Base-by-base conservation (phyloP, 2,797 vertebrate genomes). In the Eulemur albifrons region DNA sequence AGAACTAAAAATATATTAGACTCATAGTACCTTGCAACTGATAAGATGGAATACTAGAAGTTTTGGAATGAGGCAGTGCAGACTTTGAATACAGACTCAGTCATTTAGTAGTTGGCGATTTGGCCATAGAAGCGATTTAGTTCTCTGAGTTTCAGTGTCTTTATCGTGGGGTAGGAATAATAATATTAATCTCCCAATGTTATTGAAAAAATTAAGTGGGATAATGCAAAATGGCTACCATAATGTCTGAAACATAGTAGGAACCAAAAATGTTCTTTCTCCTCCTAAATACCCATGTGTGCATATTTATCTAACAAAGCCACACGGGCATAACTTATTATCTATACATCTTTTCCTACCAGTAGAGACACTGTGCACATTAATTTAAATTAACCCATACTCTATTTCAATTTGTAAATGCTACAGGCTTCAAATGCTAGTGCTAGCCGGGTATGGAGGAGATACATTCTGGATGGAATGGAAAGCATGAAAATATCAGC, bases 171-270 rank as follows among this genome's bases (percentile, higher is more conserved):
- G 30, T 54, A 45, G 57, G 54, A n/a, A 73, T 86, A 80, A 94
- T 69, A 65, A 40, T 30, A 94, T 69, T 81, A 87, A 84, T 82
- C 90, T 88, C 88, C 32, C 40, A 67, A 69, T 27, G 43, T 94
- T 93, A 84, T 10, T 73, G 30, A 83, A 93, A 79, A 76, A 32
- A 94, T 95, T 88, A 89, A 91, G 77, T n/a, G 73, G 63, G 92
- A 89, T 95, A 88, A 93, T 72, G 59, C 75, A 72, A 88, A 82
- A 52, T 76, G 52, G 21, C 23, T 70, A 69, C 23, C 75, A 52
- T 15, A 50, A 90, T 12, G 27, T 54, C 69, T 73, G 13, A 77
- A 83, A 82, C 52, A 25, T 0, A 43, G 35, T 21, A 69, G 32
- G 18, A 86, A 88, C 25, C 32, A 54, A 40, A 85, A 63, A 59